phyloP scores from a whole-genome alignment of 1,140 invertebrate genomes.

The Sitobion miscanthi region DNA sequence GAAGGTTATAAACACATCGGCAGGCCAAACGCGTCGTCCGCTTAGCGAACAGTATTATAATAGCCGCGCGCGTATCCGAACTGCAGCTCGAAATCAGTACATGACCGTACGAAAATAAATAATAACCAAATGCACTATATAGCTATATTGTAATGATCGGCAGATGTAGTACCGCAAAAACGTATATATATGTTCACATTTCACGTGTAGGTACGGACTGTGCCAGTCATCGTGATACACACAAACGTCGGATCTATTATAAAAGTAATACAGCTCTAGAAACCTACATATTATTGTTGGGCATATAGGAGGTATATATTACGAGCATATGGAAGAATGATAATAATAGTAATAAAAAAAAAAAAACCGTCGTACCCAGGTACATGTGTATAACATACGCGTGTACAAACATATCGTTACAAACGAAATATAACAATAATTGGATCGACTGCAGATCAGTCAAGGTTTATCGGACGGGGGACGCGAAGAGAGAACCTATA shows the following conservation, averaged over 20 bases:
- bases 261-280: constrained; percentile 51
- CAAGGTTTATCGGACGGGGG: not conserved
- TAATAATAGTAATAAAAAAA: not conserved
- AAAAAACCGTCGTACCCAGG: not conserved
- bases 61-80: not conserved
- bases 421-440: constrained; percentile 7
- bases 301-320: not conserved
- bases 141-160: not conserved
- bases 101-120: constrained; percentile 45
- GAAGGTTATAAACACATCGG: constrained; percentile 14
- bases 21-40: not conserved
- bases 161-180: not conserved
- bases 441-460: constrained; percentile 16
- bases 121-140: not conserved
- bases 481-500: not conserved
- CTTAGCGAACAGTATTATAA: not conserved
- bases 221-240: constrained; percentile 47
- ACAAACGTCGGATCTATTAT: constrained; percentile 3
- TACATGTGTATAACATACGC: not conserved
- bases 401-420: not conserved
- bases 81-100: constrained; percentile 22
- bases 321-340: not conserved
- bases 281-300: constrained; percentile 50
- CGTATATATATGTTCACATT: not conserved
- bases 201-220: not conserved